phyloP scores from a whole-genome alignment of 2,888 invertebrate species.

The Phasia obesa region DNA sequence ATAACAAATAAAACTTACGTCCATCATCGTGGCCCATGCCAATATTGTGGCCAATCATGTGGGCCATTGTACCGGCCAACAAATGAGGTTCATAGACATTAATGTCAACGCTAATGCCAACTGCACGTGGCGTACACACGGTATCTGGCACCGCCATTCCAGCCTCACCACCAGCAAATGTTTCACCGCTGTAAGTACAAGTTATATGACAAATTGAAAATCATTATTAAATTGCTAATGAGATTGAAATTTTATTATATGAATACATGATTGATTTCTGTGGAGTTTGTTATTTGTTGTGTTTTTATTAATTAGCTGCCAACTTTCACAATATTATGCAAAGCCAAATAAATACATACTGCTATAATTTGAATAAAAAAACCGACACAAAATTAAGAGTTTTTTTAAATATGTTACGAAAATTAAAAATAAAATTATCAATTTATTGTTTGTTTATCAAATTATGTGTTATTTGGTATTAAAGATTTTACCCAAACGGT shows the following conservation, averaged over 20 bases:
- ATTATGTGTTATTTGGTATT: no score
- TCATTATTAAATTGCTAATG: constrained; percentile 19
- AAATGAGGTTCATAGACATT: constrained; percentile 97
- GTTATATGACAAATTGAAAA: constrained; percentile 27
- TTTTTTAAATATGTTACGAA: neutral
- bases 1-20: constrained; percentile 83
- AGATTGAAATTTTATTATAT: neutral
- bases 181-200: constrained; percentile 86
- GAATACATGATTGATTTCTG: constrained; percentile 6
- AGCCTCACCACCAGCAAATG: constrained; percentile 94
- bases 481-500: no score
- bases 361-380: neutral
- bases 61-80: constrained; percentile 97
- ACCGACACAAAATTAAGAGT: neutral
- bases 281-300: neutral
- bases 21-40: constrained; percentile 98
- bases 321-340: constrained; percentile 9
- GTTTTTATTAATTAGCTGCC: constrained; percentile 18
- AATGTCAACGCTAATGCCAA: constrained; percentile 96
- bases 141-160: constrained; percentile 97
- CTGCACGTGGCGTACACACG: constrained; percentile 95
- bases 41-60: constrained; percentile 99
- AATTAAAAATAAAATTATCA: no score
- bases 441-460: no score
- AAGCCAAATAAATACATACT: neutral